Percentiles rank a stretch among this genome's conserved stretches.
Evolutionary conservation across 2,797 vertebrate species (phyloP).

Genomic region (Diceros bicornis): DNA sequence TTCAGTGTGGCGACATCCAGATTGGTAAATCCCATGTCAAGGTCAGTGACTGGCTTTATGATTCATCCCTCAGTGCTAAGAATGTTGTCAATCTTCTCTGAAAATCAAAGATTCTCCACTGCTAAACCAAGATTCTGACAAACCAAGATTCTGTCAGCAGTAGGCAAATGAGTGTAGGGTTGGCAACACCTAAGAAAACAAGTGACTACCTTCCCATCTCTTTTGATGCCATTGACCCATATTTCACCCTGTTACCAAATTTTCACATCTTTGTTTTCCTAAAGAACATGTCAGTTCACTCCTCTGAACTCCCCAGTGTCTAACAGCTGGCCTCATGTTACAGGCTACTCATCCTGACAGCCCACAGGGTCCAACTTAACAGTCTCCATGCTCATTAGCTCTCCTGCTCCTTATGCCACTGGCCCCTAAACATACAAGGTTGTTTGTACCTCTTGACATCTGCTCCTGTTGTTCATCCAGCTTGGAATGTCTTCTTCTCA

Average conservation of each 20-base stretch:
- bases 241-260: not conserved
- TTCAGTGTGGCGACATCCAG: not conserved
- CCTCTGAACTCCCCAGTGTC: not conserved
- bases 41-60: too few relatives aligned
- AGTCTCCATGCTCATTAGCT: not conserved
- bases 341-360: not conserved
- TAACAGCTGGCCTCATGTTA: not conserved
- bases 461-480: not conserved
- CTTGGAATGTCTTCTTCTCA: not conserved
- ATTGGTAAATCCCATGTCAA: not conserved
- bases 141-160: not conserved
- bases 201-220: not conserved
- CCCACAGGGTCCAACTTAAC: not conserved
- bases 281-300: not conserved
- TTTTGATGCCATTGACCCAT: not conserved
- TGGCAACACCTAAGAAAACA: not conserved
- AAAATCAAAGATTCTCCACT: not conserved
- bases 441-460: not conserved
- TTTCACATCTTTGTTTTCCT: not conserved
- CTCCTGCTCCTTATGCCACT: not conserved
- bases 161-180: not conserved
- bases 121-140: not conserved
- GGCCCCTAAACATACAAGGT: not conserved
- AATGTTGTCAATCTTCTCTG: not conserved
- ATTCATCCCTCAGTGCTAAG: not conserved